Evolutionary conservation across 1,140 invertebrate genomes (phyloP).

Genomic region (Coelopa frigida): DNA sequence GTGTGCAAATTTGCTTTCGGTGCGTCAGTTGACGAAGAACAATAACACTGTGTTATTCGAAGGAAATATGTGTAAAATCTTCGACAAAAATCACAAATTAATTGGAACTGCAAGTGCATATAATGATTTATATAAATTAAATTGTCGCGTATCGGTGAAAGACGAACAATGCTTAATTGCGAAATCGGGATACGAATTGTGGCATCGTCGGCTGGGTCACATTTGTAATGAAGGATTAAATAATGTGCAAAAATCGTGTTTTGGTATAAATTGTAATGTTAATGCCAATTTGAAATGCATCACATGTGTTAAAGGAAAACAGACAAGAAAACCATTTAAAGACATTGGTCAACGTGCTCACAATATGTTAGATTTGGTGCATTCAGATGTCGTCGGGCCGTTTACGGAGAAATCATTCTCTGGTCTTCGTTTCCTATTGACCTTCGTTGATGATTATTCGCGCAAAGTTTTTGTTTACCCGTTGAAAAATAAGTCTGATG

Average conservation of each 20-base stretch:
- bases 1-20: constrained; percentile 9
- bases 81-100: constrained; percentile 15
- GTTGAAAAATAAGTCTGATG: constrained; percentile 3
- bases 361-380: constrained; percentile 21
- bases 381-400: constrained; percentile 44
- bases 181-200: constrained; percentile 10
- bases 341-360: neutral
- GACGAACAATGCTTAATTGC: neutral
- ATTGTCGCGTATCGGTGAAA: neutral
- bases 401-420: constrained; percentile 22
- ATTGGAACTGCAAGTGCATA: constrained; percentile 3
- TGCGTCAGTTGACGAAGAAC: too few species aligned
- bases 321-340: constrained; percentile 15
- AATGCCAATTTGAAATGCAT: constrained; percentile 16
- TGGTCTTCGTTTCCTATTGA: constrained; percentile 31
- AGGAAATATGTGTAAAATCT: constrained; percentile 5
- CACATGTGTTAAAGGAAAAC: constrained; percentile 28
- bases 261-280: neutral
- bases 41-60: neutral
- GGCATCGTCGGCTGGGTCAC: constrained; percentile 18
- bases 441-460: constrained; percentile 38
- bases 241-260: constrained; percentile 1
- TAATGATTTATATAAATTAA: constrained; percentile 9
- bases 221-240: constrained; percentile 8
- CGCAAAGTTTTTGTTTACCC: constrained; percentile 16